Evolutionary conservation across 2,888 invertebrate species (phyloP).

Genomic region (Achlya flavicornis): DNA sequence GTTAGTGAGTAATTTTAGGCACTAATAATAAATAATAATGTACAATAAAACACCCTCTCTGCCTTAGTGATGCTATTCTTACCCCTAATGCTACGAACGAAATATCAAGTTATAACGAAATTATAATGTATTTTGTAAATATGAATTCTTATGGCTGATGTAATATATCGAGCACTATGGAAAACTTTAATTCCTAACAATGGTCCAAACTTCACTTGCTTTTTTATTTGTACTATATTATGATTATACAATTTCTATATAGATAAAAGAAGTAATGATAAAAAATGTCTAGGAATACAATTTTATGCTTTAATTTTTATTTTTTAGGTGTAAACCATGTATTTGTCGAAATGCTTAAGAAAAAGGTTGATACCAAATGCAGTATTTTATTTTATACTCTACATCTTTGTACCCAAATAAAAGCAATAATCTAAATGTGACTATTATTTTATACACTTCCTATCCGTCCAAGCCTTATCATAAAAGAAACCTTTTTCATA

Average conservation of each 20-base stretch:
- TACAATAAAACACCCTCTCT: constrained; percentile 82
- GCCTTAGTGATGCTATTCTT: constrained; percentile 81
- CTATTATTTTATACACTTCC: constrained; percentile 11
- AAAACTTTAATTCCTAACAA: constrained; percentile 82
- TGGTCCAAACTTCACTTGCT: constrained; percentile 83
- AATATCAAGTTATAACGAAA: constrained; percentile 71
- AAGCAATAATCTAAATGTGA: constrained; percentile 69
- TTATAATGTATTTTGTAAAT: constrained; percentile 76
- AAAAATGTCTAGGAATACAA: constrained; percentile 73
- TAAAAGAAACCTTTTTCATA: background rate
- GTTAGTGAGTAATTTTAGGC: constrained; percentile 65
- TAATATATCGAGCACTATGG: constrained; percentile 77
- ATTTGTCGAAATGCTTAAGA: constrained; percentile 80
- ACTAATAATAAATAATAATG: constrained; percentile 70
- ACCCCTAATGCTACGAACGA: constrained; percentile 69
- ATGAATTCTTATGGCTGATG: constrained; percentile 74
- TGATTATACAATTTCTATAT: constrained; percentile 80
- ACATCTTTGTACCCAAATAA: constrained; percentile 82
- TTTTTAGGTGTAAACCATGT: constrained; percentile 77
- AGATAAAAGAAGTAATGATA: constrained; percentile 67
- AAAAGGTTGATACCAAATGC: constrained; percentile 82
- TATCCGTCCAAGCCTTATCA: background rate
- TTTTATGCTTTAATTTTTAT: constrained; percentile 76
- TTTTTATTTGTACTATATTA: constrained; percentile 80
- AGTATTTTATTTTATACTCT: constrained; percentile 83